Evolutionary conservation across 2,113 vertebrate genomes (phyloP).

Genomic region (Pomatorhinus ruficollis): DNA sequence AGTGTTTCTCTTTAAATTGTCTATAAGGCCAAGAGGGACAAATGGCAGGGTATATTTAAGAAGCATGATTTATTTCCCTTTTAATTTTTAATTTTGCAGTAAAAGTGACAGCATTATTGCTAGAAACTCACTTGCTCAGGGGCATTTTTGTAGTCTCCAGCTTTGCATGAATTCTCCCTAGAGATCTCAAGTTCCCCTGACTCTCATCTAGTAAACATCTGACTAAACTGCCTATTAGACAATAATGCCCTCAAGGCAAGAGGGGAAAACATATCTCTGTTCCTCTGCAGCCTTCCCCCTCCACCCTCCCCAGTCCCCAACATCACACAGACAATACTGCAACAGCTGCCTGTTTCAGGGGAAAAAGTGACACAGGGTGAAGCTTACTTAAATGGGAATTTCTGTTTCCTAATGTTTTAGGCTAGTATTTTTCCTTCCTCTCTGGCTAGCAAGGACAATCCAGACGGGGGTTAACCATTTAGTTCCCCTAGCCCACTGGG

Average conservation of each 20-base stretch:
- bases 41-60: not conserved
- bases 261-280: not conserved
- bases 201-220: slow-evolving; percentile 55
- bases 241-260: slow-evolving; percentile 31
- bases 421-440: not conserved
- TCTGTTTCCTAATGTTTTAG: not conserved
- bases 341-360: not conserved
- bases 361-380: not conserved
- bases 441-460: not conserved
- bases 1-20: not conserved
- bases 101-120: slow-evolving; percentile 1
- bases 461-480: slow-evolving; percentile 1
- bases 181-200: slow-evolving; percentile 21
- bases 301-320: not conserved
- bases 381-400: not conserved
- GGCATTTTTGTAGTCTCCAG: slow-evolving; percentile 48
- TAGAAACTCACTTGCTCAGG: slow-evolving; percentile 29
- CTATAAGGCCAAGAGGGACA: not conserved
- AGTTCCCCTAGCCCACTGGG: not conserved
- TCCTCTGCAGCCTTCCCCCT: not conserved
- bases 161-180: slow-evolving; percentile 50
- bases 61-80: slow-evolving; percentile 9
- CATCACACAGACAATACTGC: not conserved
- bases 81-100: slow-evolving; percentile 59
- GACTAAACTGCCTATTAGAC: slow-evolving; percentile 64